Base-by-base conservation (phyloP, 1,140 invertebrate genomes). In the Pseudomyrmex cubaensis region DNA sequence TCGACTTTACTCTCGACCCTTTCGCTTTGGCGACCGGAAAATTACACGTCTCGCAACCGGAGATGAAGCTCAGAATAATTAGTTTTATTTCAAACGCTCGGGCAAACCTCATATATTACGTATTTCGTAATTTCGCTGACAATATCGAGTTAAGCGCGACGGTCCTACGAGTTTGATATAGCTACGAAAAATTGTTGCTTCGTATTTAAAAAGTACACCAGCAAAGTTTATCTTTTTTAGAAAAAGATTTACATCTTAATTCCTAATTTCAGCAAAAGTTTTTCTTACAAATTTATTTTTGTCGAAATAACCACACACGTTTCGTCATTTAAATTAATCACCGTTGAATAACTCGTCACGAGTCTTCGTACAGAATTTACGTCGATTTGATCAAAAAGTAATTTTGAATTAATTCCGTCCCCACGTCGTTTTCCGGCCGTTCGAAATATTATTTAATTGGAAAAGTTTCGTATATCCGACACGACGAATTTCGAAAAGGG, bases 371-470 rank as follows among this genome's bases (percentile, higher is more conserved):
- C 2, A 25, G 2, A 4, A 25, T 25, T 25, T 25, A 25, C 2
- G 20, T 70, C 8, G 8, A 59, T 35, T 35, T 35, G 5, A 7
- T 35, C 35, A 35, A 7, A 35, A 35, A 35, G 7, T 35, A 35
- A 35, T 35, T 35, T 35, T 4, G 35, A 35, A 35, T 35, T 35
- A 35, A 35, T 35, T 5, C 0, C 35, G 25, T 0, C 5, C 0
- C 35, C 35, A 35, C 46, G 2, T 35, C 15, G 5, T 22, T 22
- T 8, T 35, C 35, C 35, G 35, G 22, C 44, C 9, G 17, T n/a
- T 72, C 7, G 12, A 80, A n/a, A 72, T 72, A 80, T 69, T 69
- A 52, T 59, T 72, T 80, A 80, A 80, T 80, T 80, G 66, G 52
- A 15, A 80, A 80, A 80, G 76, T 80, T 80, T 74, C 20, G 13